Conservation (phyloP, 2,888 invertebrate species). For the Amiota minor region DNA sequence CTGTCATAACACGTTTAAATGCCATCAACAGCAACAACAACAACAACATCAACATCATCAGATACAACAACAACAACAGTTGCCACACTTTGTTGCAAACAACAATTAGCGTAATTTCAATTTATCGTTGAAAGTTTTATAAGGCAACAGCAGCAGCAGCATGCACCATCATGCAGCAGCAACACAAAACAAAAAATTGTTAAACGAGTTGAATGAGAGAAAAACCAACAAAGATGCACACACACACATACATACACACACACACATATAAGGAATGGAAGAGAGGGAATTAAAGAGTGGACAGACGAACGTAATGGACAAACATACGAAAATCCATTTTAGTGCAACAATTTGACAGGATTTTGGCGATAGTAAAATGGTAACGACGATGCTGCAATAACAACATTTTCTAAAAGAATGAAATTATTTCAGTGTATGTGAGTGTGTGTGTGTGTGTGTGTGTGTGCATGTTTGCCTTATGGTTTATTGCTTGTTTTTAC, state of each 20-base stretch:
- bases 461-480: too few relatives aligned
- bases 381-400: too few relatives aligned
- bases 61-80: background rate
- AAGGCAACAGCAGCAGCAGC: slow-evolving; percentile 49
- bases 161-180: slow-evolving; percentile 36
- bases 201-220: background rate
- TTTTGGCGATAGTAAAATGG: too few relatives aligned
- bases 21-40: background rate
- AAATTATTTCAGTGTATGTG: too few relatives aligned
- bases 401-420: too few relatives aligned
- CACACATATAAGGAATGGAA: background rate
- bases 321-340: too few relatives aligned
- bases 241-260: slow-evolving; percentile 9
- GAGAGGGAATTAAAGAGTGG: too few relatives aligned
- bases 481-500: too few relatives aligned
- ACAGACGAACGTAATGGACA: background rate
- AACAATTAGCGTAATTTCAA: slow-evolving; percentile 73
- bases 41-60: background rate
- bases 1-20: background rate
- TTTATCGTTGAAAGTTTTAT: slow-evolving; percentile 70
- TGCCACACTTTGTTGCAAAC: slow-evolving; percentile 53
- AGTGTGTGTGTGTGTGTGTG: too few relatives aligned
- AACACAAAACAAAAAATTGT: slow-evolving; percentile 15
- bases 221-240: slow-evolving; percentile 7
- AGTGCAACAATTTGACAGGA: too few relatives aligned